Evolutionary conservation across 2,888 invertebrate species (phyloP), one percentile per base, ranked within the genome.

Genomic region (Aelia acuminata): DNA sequence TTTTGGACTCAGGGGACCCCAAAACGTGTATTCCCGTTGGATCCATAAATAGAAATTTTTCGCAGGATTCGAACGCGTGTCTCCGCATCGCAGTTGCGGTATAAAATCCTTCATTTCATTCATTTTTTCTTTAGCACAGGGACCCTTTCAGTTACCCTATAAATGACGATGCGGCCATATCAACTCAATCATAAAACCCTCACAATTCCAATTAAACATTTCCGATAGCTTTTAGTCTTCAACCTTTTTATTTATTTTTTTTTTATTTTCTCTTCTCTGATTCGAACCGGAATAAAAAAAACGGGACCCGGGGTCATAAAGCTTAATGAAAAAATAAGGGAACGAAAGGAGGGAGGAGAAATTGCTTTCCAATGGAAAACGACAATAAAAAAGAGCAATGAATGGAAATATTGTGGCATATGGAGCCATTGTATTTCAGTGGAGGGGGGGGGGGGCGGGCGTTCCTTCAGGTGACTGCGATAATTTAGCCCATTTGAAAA

Each of bases 201-300:
- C 35, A 18, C 63, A 70, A 70, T 70, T 70, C 35, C 63, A 70
- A 70, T 70, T 70, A 70, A 70, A 35, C 35, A 70, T 70, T 70
- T 70, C 63, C 63, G 63, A 70, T 70, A 70, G 63, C 63, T 70
- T 70, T 70, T 70, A 70, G 63, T 70, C 18, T 70, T 70, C 63
- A 70, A 18, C 0, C 35, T 18, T 20, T 70, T 53, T n/a, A n/a
- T n/a, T n/a, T n/a, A n/a, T n/a, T 53, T 53, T 26, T 57, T 57
- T 26, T 57, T 57, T 35, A 20, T 31, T 31, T 63, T 31, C 15
- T 20, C 20, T 31, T 15, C 31, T 35, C 18, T 15, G 63, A 35
- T 31, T 31, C 31, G 63, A 4, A 4, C 35, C 31, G 31, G 63
- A 70, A 70, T 70, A 70, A 70, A 35, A 70, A 70, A 11, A 35